phyloP scores from a whole-genome alignment of 2,888 invertebrate species.

The Sepioteuthis lessoniana region DNA sequence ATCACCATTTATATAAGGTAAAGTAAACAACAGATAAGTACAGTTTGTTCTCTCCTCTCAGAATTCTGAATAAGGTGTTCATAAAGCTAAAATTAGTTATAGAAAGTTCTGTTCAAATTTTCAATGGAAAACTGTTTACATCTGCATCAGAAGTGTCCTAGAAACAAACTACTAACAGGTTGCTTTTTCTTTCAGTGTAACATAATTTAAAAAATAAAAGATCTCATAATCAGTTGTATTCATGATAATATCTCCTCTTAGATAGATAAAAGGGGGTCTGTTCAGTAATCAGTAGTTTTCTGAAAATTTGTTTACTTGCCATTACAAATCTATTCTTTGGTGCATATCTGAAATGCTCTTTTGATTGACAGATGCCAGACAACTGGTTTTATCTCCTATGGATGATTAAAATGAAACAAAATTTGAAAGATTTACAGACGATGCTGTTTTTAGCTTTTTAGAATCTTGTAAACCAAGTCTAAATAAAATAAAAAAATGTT shows the following conservation, averaged over 20 bases:
- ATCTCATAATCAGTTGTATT: background rate
- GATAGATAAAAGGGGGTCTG: background rate
- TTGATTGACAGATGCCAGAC: background rate
- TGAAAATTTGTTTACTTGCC: background rate
- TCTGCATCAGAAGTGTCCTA: too few species aligned
- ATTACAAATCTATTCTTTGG: background rate
- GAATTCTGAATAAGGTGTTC: background rate
- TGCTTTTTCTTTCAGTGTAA: background rate
- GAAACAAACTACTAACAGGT: background rate
- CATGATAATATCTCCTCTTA: background rate
- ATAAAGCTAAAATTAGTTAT: background rate
- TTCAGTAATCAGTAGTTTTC: background rate
- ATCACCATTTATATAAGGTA: background rate
- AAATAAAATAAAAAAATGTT: background rate
- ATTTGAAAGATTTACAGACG: background rate
- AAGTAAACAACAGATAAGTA: background rate
- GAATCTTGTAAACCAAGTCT: background rate
- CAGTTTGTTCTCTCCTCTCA: too few species aligned
- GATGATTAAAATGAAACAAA: background rate
- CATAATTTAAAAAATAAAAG: background rate
- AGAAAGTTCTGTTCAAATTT: background rate
- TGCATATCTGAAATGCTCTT: background rate
- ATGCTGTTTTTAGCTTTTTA: background rate
- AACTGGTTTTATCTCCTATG: background rate
- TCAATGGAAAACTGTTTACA: background rate